Evolutionary conservation across 2,797 vertebrate genomes (phyloP).

Genomic region (Mus caroli): DNA sequence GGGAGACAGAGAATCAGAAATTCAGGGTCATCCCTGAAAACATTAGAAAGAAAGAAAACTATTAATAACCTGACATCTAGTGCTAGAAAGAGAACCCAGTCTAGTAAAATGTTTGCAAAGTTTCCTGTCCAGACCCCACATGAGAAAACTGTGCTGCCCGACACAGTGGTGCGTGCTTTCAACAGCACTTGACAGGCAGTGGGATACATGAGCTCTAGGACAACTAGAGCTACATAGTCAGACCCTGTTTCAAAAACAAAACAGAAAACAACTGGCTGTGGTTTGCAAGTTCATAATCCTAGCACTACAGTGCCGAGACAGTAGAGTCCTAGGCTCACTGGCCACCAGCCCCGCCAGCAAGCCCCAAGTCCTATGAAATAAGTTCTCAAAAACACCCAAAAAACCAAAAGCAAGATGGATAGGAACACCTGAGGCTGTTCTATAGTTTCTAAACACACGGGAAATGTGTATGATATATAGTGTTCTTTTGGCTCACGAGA

Average conservation of each 20-base stretch:
- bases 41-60: background rate
- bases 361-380: background rate
- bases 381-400: background rate
- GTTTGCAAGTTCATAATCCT: background rate
- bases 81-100: background rate
- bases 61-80: conserved; percentile 40
- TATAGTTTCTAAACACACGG: background rate
- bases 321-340: background rate
- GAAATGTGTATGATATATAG: background rate
- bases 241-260: background rate
- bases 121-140: background rate
- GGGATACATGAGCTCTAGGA: background rate
- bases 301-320: no score
- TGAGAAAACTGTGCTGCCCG: background rate
- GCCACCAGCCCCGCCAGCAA: no score
- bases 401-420: no score
- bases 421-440: background rate
- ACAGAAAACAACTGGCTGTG: background rate
- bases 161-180: background rate
- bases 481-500: conserved; percentile 18
- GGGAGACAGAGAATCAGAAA: background rate
- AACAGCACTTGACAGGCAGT: background rate
- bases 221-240: background rate
- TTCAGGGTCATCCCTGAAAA: background rate
- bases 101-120: background rate